Conservation (phyloP, 2,113 vertebrate genomes). For the Grantiella picta region DNA sequence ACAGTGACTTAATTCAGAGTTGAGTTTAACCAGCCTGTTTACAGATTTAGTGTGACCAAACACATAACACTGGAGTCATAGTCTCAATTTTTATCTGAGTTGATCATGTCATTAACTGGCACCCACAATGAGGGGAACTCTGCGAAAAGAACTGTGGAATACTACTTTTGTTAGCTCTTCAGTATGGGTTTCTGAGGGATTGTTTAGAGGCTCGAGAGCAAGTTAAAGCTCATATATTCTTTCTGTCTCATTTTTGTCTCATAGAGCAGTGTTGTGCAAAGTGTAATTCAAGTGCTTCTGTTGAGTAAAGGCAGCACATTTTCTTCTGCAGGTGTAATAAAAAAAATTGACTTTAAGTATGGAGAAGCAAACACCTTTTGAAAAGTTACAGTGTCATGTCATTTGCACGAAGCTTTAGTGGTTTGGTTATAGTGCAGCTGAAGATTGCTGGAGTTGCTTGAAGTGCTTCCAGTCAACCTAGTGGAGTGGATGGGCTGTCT, state of each 20-base stretch:
- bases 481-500: not conserved
- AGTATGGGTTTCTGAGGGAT: not conserved
- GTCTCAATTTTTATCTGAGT: not conserved
- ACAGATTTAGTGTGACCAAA: not conserved
- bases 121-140: not conserved
- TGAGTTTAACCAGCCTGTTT: slow-evolving; percentile 30
- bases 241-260: not conserved
- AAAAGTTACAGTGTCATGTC: not conserved
- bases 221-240: not conserved
- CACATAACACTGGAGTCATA: not conserved
- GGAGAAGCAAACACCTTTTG: not conserved
- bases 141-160: not conserved
- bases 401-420: not conserved
- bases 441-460: not conserved
- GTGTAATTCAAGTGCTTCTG: not conserved
- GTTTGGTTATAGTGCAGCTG: not conserved
- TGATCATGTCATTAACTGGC: not conserved
- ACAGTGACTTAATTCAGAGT: not conserved
- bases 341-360: not conserved
- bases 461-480: not conserved
- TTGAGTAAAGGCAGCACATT: not conserved
- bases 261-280: not conserved
- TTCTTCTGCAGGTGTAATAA: not conserved
- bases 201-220: not conserved
- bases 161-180: not conserved